Evolutionary conservation across 2,797 vertebrate species (phyloP), one percentile per base, ranked within the genome.

Genomic region (Darevskia nairensis): DNA sequence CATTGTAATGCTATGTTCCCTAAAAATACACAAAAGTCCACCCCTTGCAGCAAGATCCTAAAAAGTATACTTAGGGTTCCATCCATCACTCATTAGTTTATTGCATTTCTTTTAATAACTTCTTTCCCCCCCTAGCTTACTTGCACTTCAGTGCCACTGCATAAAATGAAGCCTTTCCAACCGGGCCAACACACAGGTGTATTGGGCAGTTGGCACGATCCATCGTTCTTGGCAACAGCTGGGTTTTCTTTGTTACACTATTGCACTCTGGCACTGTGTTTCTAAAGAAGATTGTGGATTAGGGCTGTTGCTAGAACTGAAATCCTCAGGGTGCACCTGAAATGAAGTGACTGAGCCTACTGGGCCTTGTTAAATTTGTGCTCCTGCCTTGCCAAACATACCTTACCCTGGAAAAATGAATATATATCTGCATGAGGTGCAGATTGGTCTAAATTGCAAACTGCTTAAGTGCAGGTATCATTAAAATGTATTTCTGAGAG

Each of bases 401-500:
- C 25, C 39, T n/a, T 77, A 86, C 35, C 23, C 15, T 46, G 76
- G 86, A 93, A 84, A 55, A 92, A 91, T 17, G 25, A 1, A 61
- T 81, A 85, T 90, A 23, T 80, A n/a, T n/a, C 72, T 89, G 75
- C 89, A 68, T 80, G 64, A 90, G 64, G 83, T 2, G 0, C 61
- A 93, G 92, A 92, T 90, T 35, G 89, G 80, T 86, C 85, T n/a
- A 86, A 91, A 78, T 90, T 85, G 21, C 76, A 80, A 85, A 66
- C n/a, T 41, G 29, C 35, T 35, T 39, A 39, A 91, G 75, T 88
- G 64, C 32, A 94, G 86, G 78, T 90, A 90, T 86, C 87, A 80
- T 90, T 93, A 91, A 88, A 94, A 89, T 85, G 82, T 89, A 39
- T 78, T 86, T 92, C 15, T 89, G 64, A 89, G 72, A 92, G 19